A percentile compares a stretch with the other conserved stretches of the same genome.
These are phyloP conservation scores for Gonatopus flavifemur DNA, from an alignment of 1,140 invertebrate genomes.

Conservation along the genomic window DNA sequence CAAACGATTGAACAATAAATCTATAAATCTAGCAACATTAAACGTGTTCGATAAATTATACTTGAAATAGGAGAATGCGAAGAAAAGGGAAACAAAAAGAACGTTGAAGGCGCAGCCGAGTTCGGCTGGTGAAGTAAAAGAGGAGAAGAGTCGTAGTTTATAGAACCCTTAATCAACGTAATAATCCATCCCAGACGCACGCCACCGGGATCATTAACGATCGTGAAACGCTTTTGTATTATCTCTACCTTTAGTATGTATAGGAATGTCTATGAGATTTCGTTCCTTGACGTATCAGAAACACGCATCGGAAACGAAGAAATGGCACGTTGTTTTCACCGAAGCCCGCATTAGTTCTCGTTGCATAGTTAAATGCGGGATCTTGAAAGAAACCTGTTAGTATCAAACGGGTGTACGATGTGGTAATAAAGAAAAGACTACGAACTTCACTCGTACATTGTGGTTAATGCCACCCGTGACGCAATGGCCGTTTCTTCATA, in stretches of 20 bases:
- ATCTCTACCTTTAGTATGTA: no score
- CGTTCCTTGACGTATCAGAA: conserved; percentile 2
- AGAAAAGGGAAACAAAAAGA: conserved; percentile 1
- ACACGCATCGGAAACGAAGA: conserved; percentile 40
- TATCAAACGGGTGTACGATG: no score
- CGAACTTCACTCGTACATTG: neutral
- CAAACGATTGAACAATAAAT: no score
- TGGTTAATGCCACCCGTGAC: neutral
- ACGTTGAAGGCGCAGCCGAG: conserved; percentile 19
- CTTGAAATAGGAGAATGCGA: neutral
- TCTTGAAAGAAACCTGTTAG: conserved; percentile 28
- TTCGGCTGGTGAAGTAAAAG: conserved; percentile 21
- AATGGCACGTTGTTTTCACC: conserved; percentile 39
- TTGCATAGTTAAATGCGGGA: conserved; percentile 39
- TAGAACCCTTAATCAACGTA: conserved; percentile 57
- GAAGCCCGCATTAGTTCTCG: conserved; percentile 42
- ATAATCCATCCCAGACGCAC: conserved; percentile 47
- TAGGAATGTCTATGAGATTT: conserved; percentile 3
- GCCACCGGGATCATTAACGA: conserved; percentile 40
- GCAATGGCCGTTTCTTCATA: neutral
- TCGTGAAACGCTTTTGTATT: conserved; percentile 17
- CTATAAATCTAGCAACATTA: no score
- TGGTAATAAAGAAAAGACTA: neutral
- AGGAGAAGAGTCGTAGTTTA: conserved; percentile 38
- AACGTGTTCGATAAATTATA: neutral